Conservation (phyloP, 2,113 vertebrate species). For the Acrocephalus kingi region DNA sequence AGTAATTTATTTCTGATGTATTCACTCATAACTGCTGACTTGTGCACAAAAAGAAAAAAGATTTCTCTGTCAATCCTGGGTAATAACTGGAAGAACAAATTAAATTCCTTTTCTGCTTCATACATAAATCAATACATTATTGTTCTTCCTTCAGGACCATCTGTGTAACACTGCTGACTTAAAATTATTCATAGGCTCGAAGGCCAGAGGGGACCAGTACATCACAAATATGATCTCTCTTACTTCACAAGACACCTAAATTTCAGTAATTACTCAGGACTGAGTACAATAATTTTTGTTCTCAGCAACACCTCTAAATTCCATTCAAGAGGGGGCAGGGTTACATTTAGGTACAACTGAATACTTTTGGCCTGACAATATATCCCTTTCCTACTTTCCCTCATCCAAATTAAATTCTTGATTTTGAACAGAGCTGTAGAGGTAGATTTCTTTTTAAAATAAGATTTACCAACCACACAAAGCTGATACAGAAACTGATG, state of each 20-base stretch:
- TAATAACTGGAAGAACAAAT: neutral
- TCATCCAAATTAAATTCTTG: neutral
- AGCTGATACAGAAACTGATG: neutral
- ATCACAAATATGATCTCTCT: neutral
- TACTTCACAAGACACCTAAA: neutral
- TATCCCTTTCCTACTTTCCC: neutral
- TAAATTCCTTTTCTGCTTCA: neutral
- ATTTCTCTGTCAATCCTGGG: neutral
- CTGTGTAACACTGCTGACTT: neutral
- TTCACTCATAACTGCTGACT: neutral
- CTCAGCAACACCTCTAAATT: neutral
- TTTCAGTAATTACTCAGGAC: neutral
- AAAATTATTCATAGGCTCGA: neutral
- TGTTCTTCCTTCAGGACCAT: conserved; percentile 1
- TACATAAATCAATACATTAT: neutral
- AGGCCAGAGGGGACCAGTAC: neutral
- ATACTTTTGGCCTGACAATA: neutral
- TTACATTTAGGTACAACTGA: neutral
- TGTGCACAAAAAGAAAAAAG: neutral
- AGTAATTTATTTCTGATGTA: neutral
- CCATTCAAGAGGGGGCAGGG: neutral
- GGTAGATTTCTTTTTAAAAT: neutral
- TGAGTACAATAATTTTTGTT: neutral
- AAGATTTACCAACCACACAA: neutral
- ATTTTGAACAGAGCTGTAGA: neutral